Evolutionary conservation across 1,140 invertebrate genomes (phyloP), one percentile per base, ranked within the genome.

Genomic region (Drosophila nigromelanica): DNA sequence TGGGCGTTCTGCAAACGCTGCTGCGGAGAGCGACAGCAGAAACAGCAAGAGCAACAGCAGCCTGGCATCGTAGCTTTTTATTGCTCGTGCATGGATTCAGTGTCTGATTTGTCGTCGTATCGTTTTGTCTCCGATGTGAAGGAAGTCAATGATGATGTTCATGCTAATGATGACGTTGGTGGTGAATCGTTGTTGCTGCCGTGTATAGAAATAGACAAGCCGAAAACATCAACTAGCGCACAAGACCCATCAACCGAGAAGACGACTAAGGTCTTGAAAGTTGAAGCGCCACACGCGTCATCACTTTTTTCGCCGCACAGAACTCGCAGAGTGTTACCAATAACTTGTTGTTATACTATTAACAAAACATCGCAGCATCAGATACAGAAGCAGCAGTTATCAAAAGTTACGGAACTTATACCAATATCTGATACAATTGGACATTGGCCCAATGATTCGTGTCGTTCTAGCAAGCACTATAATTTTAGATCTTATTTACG

Each of bases 91-190:
- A 71, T 64, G 54, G 75, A 91, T 89, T 91, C 90, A 91, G 90
- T 89, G 72, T 87, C 77, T 77, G 86, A 91, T 77, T 89, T 91
- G 86, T 91, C 90, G 90, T 91, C 90, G 83, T 86, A 89, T 81
- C 82, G 90, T 72, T 91, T 91, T 86, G 90, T 91, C 73, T 91
- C 85, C 76, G 76, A 79, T 79, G 90, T 87, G 67, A 77, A 91
- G 69, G 80, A 90, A 72, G 60, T 67, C 52, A 68, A 43, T 64
- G 50, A 52, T 73, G 69, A 24, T 39, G 18, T 21, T 48, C 62
- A 52, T 80, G 73, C 55, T 64, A 78, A 78, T 77, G 52, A 78
- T 85, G 78, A 81, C 51, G 67, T 56, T 86, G 78, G 81, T 78
- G 82, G 78, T 81, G 48, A 82, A 71, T 64, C 59, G 59, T 45